Evolutionary conservation across 2,113 vertebrate species (phyloP).

Genomic region (Ancistrus triradiatus): DNA sequence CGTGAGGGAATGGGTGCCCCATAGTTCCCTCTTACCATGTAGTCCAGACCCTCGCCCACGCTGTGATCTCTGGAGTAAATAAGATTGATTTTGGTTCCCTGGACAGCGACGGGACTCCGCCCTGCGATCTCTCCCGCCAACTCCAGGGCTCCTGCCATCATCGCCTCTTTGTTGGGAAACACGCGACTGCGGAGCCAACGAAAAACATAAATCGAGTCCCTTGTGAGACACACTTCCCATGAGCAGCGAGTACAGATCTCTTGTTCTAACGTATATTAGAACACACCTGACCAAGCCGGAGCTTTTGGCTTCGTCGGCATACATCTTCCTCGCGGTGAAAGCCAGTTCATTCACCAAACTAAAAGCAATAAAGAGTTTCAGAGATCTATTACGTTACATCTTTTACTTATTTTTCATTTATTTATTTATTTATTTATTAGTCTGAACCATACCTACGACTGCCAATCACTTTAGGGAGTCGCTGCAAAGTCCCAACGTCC

Average conservation of each 20-base stretch:
- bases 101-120: constrained; percentile 83
- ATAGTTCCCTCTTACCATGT: constrained; percentile 69
- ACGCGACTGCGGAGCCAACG: constrained; percentile 66
- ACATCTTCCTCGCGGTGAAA: constrained; percentile 81
- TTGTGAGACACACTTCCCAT: too few relatives aligned
- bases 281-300: constrained; percentile 82
- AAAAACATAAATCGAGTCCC: too few relatives aligned
- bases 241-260: too few relatives aligned
- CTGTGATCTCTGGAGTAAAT: constrained; percentile 80
- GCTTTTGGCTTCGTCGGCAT: constrained; percentile 78
- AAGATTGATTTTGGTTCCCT: constrained; percentile 84
- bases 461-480: constrained; percentile 81
- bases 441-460: constrained; percentile 75
- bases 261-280: too few relatives aligned
- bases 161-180: constrained; percentile 73
- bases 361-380: constrained; percentile 6
- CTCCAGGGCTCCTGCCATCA: constrained; percentile 72
- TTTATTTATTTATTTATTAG: too few relatives aligned
- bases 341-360: constrained; percentile 85
- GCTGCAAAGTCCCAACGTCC: constrained; percentile 82
- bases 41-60: constrained; percentile 71
- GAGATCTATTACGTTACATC: not conserved
- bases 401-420: not conserved
- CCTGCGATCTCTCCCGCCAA: constrained; percentile 75
- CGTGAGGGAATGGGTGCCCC: not conserved